Evolutionary conservation across 2,113 vertebrate species (phyloP).

Genomic region (Labeo rohita): DNA sequence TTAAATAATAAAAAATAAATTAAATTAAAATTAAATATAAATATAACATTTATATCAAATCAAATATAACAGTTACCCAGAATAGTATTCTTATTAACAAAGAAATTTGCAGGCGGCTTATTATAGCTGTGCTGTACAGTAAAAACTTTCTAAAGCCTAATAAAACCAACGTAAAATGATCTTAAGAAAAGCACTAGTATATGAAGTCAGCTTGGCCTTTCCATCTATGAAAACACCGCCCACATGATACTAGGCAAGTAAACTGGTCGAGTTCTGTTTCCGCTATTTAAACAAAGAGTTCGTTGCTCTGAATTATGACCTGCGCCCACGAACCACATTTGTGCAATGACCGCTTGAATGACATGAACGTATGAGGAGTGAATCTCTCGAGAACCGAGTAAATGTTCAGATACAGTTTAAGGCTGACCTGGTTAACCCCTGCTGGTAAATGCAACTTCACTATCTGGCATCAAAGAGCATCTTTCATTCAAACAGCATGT

Average conservation of each 20-base stretch:
- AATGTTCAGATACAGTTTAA: not conserved
- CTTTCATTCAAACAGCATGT: not conserved
- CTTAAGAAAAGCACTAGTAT: not conserved
- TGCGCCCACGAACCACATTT: not conserved
- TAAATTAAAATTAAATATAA: not conserved
- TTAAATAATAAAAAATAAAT: too few relatives aligned
- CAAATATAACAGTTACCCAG: not conserved
- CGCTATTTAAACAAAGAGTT: constrained; percentile 10
- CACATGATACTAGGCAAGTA: not conserved
- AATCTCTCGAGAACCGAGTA: not conserved
- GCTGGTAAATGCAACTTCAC: not conserved
- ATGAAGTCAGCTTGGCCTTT: not conserved
- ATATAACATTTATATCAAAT: not conserved
- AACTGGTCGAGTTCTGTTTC: not conserved
- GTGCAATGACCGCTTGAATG: not conserved
- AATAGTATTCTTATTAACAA: not conserved
- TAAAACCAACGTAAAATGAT: constrained; percentile 27
- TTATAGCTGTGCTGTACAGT: not conserved
- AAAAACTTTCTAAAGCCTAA: not conserved
- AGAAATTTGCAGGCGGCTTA: not conserved
- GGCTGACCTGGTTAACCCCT: not conserved
- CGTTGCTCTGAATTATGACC: not conserved
- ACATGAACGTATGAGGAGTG: not conserved
- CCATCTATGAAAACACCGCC: not conserved
- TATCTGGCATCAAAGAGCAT: not conserved